These are phyloP conservation scores for Cataglyphis cursor DNA, from an alignment of 2,888 invertebrate species.

Conservation along the genomic window DNA sequence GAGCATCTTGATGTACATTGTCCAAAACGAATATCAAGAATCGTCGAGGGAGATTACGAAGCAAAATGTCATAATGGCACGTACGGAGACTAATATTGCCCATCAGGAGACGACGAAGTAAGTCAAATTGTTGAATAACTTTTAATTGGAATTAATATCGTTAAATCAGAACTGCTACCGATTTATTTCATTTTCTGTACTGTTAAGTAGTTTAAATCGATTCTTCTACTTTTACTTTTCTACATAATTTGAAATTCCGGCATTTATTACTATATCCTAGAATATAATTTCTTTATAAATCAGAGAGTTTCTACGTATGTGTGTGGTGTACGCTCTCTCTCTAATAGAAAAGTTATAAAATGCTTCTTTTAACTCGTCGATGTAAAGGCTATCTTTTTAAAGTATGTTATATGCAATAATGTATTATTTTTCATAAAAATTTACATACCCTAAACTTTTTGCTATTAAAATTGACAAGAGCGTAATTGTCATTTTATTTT, in stretches of 20 bases:
- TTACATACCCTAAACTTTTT: neutral
- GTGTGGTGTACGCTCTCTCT: neutral
- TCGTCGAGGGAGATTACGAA: slow-evolving; percentile 12
- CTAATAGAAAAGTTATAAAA: neutral
- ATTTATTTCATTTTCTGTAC: neutral
- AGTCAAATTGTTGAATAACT: slow-evolving; percentile 5
- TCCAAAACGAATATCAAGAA: slow-evolving; percentile 9
- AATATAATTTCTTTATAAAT: neutral
- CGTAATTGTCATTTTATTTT: neutral
- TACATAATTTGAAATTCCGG: neutral
- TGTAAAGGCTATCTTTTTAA: neutral
- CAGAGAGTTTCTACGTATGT: neutral
- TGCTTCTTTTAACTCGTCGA: neutral
- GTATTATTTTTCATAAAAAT: neutral
- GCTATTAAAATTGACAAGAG: neutral
- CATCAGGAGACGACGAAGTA: slow-evolving; percentile 48
- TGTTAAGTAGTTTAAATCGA: neutral
- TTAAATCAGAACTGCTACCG: neutral
- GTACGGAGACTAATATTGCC: slow-evolving; percentile 14
- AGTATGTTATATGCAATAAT: neutral
- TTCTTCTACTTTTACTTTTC: neutral
- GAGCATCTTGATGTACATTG: slow-evolving; percentile 44
- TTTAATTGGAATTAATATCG: neutral
- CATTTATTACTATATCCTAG: neutral
- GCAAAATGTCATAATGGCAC: slow-evolving; percentile 43